A percentile compares a stretch with the other conserved stretches of the same genome.
Evolutionary conservation across 2,797 vertebrate species (phyloP).

Genomic region (Zenarchopterus dispar): DNA sequence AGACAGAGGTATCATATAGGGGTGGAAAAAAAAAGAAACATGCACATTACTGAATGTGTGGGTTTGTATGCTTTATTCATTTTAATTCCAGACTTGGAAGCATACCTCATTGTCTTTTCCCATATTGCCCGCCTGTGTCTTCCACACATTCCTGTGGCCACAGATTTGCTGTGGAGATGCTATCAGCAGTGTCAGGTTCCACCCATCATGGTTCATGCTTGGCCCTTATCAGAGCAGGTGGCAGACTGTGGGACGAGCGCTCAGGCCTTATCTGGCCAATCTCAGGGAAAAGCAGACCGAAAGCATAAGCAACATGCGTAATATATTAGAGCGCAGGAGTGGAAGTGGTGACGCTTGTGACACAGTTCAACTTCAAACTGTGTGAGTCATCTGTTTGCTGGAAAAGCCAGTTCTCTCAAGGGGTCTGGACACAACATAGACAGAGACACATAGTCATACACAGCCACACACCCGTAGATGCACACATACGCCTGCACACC

Average conservation of each 20-base stretch:
- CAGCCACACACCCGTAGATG: constrained; percentile 1
- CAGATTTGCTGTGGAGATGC: constrained; percentile 60
- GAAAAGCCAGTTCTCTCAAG: constrained; percentile 39
- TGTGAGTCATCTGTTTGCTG: constrained; percentile 67
- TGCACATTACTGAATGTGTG: background rate
- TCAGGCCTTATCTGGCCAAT: constrained; percentile 58
- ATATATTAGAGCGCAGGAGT: constrained; percentile 54
- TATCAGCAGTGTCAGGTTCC: constrained; percentile 59
- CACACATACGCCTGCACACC: background rate
- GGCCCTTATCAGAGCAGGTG: constrained; percentile 68
- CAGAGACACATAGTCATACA: constrained; percentile 7
- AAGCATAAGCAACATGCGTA: constrained; percentile 55
- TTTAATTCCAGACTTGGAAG: constrained; percentile 14
- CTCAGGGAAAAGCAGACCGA: constrained; percentile 48
- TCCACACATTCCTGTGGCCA: constrained; percentile 43
- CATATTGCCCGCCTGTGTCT: constrained; percentile 31
- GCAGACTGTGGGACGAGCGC: constrained; percentile 48
- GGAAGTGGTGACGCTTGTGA: constrained; percentile 50
- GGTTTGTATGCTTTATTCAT: constrained; percentile 9
- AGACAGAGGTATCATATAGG: constrained; percentile 23
- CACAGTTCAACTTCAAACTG: constrained; percentile 67
- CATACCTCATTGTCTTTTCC: constrained; percentile 31
- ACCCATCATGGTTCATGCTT: constrained; percentile 46
- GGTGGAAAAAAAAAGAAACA: constrained; percentile 14
- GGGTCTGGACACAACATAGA: constrained; percentile 18